Evolutionary conservation across 2,113 vertebrate genomes (phyloP).

Genomic region (Cryptoleucopteryx plumbea): DNA sequence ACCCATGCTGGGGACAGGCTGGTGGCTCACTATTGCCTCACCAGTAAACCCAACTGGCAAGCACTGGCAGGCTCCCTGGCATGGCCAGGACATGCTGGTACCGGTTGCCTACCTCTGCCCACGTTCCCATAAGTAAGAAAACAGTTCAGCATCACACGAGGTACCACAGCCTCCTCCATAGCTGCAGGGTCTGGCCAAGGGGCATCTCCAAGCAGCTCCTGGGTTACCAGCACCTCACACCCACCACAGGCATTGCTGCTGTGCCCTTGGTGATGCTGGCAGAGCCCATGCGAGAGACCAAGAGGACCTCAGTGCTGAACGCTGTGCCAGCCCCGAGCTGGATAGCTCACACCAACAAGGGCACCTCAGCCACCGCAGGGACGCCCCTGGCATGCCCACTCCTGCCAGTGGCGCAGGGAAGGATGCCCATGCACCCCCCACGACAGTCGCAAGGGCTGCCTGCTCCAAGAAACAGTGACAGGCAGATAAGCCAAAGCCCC

Average conservation of each 20-base stretch:
- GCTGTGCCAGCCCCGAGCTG: neutral
- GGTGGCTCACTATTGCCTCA: neutral
- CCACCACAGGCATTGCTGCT: neutral
- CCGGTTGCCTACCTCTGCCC: neutral
- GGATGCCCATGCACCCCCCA: neutral
- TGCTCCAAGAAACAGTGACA: fast-evolving
- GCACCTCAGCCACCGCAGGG: neutral
- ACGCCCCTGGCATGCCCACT: fast-evolving
- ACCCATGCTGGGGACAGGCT: neutral
- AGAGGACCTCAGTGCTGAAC: neutral
- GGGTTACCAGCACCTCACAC: neutral
- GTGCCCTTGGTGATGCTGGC: fast-evolving
- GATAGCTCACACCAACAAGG: fast-evolving
- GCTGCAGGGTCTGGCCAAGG: too few species aligned
- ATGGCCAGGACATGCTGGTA: neutral
- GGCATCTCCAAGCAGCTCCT: neutral
- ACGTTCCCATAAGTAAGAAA: fast-evolving
- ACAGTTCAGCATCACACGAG: fast-evolving
- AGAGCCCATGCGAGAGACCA: neutral
- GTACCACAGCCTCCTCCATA: neutral
- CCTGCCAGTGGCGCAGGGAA: fast-evolving
- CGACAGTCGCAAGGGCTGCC: fast-evolving
- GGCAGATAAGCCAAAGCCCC: neutral
- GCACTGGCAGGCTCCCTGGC: neutral
- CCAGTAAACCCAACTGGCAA: neutral